phyloP scores from a whole-genome alignment of 2,888 invertebrate genomes.

The Drosophila neoperkinsi region DNA sequence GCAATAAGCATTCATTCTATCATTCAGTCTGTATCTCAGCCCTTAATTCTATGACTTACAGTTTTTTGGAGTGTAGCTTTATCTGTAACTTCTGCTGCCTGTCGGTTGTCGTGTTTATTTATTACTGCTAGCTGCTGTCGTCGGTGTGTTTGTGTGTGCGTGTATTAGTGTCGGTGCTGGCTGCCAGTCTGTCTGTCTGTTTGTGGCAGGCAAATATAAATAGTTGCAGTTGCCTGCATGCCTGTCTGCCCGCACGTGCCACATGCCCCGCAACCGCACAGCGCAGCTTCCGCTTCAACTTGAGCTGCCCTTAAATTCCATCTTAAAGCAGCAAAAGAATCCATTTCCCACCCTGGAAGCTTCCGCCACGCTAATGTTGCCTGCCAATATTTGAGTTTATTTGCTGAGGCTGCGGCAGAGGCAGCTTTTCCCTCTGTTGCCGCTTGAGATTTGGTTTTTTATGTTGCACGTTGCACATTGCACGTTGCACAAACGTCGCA shows the following conservation, averaged over 20 bases:
- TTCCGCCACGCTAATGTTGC: constrained; percentile 34
- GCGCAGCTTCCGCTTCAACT: constrained; percentile 4
- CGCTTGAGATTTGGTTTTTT: constrained; percentile 69
- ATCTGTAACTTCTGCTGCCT: constrained; percentile 32
- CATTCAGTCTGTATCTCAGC: not conserved
- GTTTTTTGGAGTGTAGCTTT: constrained; percentile 8
- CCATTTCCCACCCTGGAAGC: not conserved
- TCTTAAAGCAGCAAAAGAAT: constrained; percentile 33
- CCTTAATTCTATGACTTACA: not conserved
- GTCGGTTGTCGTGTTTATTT: constrained; percentile 66
- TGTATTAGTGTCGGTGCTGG: constrained; percentile 26
- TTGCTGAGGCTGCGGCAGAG: constrained; percentile 29
- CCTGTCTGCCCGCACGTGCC: constrained; percentile 47
- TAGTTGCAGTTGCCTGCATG: constrained; percentile 43
- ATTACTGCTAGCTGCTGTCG: constrained; percentile 68
- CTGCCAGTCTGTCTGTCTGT: constrained; percentile 46
- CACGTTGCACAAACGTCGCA: constrained; percentile 76
- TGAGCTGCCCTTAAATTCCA: constrained; percentile 24
- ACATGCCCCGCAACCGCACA: constrained; percentile 7
- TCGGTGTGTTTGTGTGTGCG: constrained; percentile 21
- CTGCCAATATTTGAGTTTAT: constrained; percentile 69
- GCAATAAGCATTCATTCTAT: not conserved
- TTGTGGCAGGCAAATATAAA: constrained; percentile 72
- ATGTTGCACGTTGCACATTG: constrained; percentile 46
- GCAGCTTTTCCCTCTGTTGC: constrained; percentile 39